These are phyloP conservation scores for Heliconius hewitsoni DNA, from an alignment of 1,140 invertebrate genomes.

Conservation along the genomic window DNA sequence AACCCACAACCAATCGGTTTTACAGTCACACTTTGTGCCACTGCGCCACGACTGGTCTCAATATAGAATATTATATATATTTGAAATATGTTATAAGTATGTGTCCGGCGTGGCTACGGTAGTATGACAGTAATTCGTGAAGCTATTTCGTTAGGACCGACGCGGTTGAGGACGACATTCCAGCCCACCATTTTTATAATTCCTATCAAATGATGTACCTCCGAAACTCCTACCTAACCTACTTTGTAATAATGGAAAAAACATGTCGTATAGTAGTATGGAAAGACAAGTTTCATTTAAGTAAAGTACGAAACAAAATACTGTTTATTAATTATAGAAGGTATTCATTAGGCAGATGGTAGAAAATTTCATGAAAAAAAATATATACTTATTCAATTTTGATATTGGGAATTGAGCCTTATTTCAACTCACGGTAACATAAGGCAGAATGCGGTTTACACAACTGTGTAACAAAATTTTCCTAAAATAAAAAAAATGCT, in stretches of 20 bases:
- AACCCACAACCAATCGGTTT: too few relatives aligned
- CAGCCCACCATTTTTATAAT: background rate
- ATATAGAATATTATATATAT: background rate
- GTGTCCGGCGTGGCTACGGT: background rate
- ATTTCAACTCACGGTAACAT: too few relatives aligned
- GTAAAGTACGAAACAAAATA: background rate
- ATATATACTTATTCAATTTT: too few relatives aligned
- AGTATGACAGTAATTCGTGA: background rate
- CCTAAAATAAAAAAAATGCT: background rate
- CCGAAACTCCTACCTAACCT: background rate
- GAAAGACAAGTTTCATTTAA: background rate
- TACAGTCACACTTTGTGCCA: too few relatives aligned
- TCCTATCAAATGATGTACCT: background rate
- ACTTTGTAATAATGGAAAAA: background rate
- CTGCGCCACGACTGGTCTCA: too few relatives aligned
- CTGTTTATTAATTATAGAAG: too few relatives aligned
- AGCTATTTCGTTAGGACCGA: background rate
- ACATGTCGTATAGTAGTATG: background rate
- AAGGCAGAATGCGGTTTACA: too few relatives aligned
- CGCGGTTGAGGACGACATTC: slow-evolving; percentile 1
- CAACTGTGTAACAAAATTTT: background rate
- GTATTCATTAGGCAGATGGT: too few relatives aligned
- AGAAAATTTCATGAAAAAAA: too few relatives aligned
- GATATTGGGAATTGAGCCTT: too few relatives aligned
- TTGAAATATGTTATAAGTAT: background rate